Base-by-base conservation (phyloP, 2,888 invertebrate species). In the Diaprepes abbreviatus region DNA sequence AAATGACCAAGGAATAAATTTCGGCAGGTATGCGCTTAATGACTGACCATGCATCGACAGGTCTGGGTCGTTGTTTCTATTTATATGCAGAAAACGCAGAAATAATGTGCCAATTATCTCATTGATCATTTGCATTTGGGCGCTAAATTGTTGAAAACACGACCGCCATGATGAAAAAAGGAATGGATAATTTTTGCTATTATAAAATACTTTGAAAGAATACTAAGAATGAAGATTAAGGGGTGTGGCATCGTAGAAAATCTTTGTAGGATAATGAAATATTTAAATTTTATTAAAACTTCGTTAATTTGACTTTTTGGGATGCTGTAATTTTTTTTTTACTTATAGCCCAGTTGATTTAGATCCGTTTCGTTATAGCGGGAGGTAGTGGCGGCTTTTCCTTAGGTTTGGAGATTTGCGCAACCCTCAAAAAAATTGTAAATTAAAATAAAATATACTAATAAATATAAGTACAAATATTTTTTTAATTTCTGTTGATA, bases 1-100 rank as follows among this genome's bases (percentile, higher is more conserved):
- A 68, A 63, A 68, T 63, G 36, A 62, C 43, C 21, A 35, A 58
- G 16, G 63, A 68, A 68, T 68, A 68, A 68, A 68, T 68, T 68
- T 57, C 12, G 68, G 57, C 57, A 62, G 66, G 66, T 66, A 66
- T 45, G 62, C 36, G 45, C 62, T 33, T 50, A 68, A 57, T 62
- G 62, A 55, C 12, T 36, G 55, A 9, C 55, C 28, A 10, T 16
- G 63, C 31, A 3, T 28, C 9, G 45, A 24, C 21, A 43, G 21
- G 38, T 17, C 52, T 35, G 35, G 36, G 21, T 24, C 24, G 6
- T 52, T 14, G 52, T 19, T 43, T n/a, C 54, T 64, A 64, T 64
- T 64, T 55, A 64, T 54, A 54, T 55, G 64, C 16, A 31, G 24
- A 36, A 54, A 58, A 58, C 28, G 24, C 58, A 24, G 40, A 43